These are phyloP conservation scores for Heliconius congener DNA, from an alignment of 1,140 invertebrate species.

Conservation along the genomic window DNA sequence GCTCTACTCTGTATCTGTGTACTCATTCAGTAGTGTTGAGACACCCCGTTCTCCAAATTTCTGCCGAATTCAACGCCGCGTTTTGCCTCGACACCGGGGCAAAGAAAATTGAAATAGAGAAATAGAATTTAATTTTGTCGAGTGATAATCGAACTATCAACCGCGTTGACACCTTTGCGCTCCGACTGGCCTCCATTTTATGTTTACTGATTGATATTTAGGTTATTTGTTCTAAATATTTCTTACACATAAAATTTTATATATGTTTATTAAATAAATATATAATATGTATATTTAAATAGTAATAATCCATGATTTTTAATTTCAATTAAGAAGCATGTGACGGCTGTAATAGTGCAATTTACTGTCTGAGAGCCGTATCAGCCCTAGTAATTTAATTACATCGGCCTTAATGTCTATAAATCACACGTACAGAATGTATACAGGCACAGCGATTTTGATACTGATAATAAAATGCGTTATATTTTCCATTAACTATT, in stretches of 20 bases:
- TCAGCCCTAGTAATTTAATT: slow-evolving; percentile 55
- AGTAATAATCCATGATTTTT: neutral
- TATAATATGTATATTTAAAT: neutral
- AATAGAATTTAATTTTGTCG: too few species aligned
- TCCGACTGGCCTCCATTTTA: too few species aligned
- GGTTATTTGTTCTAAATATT: neutral
- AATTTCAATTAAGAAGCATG: slow-evolving; percentile 35
- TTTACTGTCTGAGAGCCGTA: slow-evolving; percentile 51
- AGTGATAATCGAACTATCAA: too few species aligned
- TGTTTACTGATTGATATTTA: too few species aligned
- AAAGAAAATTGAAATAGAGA: too few species aligned
- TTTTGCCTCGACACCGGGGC: too few species aligned
- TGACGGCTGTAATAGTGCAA: slow-evolving; percentile 42
- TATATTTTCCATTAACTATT: neutral
- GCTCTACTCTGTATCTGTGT: too few species aligned
- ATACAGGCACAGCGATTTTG: slow-evolving; percentile 37
- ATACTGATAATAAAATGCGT: slow-evolving; percentile 34
- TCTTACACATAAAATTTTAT: neutral
- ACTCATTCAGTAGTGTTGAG: too few species aligned
- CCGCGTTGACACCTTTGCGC: too few species aligned
- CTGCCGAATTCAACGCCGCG: too few species aligned
- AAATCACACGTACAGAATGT: slow-evolving; percentile 52
- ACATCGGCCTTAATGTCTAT: slow-evolving; percentile 47
- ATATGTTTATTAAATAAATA: neutral
- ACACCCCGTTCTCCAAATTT: too few species aligned